A percentile compares a stretch with the other conserved stretches of the same genome.
Conservation (phyloP, 2,113 vertebrate genomes). For the Halichoerus grypus region DNA sequence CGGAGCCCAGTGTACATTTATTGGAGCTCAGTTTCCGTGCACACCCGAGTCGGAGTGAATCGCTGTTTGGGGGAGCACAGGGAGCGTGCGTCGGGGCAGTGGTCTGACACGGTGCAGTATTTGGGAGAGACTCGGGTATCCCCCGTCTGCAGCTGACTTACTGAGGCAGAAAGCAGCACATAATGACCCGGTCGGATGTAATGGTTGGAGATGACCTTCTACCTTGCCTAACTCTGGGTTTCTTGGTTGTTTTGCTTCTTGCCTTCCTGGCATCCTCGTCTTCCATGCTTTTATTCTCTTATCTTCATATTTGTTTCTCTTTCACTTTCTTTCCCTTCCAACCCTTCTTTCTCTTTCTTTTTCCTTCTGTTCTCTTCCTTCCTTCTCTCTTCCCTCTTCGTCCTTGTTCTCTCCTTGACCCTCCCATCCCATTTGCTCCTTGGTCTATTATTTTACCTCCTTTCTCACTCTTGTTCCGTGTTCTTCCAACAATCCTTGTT, state of each 20-base stretch:
- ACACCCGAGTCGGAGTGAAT: not conserved
- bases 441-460: not conserved
- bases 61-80: not conserved
- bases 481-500: not conserved
- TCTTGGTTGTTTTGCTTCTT: not conserved
- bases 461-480: not conserved
- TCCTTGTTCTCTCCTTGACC: not conserved
- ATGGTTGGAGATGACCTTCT: not conserved
- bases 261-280: not conserved
- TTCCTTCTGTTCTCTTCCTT: not conserved
- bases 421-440: not conserved
- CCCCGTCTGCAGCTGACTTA: too few species aligned
- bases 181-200: rapidly evolving
- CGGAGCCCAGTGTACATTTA: not conserved
- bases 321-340: not conserved
- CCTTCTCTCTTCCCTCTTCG: not conserved
- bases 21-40: not conserved
- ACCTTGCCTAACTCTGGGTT: not conserved
- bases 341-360: not conserved
- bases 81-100: rapidly evolving
- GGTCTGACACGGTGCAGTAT: rapidly evolving
- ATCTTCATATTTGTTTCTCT: not conserved
- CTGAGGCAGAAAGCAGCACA: not conserved
- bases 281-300: not conserved
- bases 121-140: not conserved